A percentile compares a stretch with the other conserved stretches of the same genome.
phyloP scores from a whole-genome alignment of 1,140 invertebrate species.

The Neelides sp. region DNA sequence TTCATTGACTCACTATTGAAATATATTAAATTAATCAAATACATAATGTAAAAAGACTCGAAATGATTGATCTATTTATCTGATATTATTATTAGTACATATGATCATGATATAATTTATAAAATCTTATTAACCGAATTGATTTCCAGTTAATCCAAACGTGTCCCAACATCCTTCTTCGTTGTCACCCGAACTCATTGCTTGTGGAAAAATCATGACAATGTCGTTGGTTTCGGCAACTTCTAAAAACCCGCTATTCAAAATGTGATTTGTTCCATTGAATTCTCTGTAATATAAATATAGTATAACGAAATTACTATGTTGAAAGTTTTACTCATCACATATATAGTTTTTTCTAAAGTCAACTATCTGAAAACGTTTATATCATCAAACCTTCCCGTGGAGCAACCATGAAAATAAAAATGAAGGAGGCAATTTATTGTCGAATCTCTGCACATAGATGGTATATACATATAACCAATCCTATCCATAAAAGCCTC shows the following conservation, averaged over 20 bases:
- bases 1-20: too few relatives aligned
- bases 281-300: slow-evolving; percentile 12
- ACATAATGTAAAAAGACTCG: too few relatives aligned
- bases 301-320: background rate
- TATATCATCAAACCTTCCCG: slow-evolving; percentile 10
- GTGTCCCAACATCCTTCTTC: slow-evolving; percentile 25
- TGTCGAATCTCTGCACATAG: slow-evolving; percentile 1
- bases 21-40: slow-evolving; percentile 1
- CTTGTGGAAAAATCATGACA: slow-evolving; percentile 27
- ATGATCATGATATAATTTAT: background rate
- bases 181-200: slow-evolving; percentile 5
- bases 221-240: slow-evolving; percentile 23
- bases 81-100: background rate
- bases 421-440: slow-evolving; percentile 18
- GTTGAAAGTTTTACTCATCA: background rate
- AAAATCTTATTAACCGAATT: slow-evolving; percentile 12
- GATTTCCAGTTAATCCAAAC: slow-evolving; percentile 16
- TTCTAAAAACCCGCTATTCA: slow-evolving; percentile 18
- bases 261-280: slow-evolving; percentile 13
- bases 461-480: slow-evolving; percentile 21
- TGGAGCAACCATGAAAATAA: slow-evolving; percentile 24
- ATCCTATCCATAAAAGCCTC: slow-evolving; percentile 21
- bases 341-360: background rate
- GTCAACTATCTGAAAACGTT: background rate
- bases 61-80: background rate